phyloP scores from a whole-genome alignment of 92 coral and sea anemone species.

The Palythoa grandis region DNA sequence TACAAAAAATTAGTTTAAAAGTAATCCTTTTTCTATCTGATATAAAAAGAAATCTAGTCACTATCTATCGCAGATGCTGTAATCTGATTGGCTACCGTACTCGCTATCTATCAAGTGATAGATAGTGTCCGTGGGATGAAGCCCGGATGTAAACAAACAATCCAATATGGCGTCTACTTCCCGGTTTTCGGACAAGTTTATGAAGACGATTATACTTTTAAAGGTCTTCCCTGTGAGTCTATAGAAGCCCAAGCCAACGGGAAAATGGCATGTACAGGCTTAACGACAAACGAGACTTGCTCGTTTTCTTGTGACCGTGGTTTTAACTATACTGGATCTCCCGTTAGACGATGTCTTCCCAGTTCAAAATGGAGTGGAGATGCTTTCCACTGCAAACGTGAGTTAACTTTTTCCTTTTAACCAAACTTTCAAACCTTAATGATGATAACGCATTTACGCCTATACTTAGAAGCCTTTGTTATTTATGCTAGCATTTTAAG shows the following conservation, averaged over 20 bases:
- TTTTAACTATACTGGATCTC: slow-evolving; percentile 47
- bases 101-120: too few species aligned
- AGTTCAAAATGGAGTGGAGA: slow-evolving; percentile 51
- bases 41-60: too few species aligned
- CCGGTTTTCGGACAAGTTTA: too few species aligned
- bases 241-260: slow-evolving; percentile 46
- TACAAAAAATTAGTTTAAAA: background rate
- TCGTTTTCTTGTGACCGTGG: slow-evolving; percentile 52
- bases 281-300: slow-evolving; percentile 43
- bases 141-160: too few species aligned
- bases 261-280: slow-evolving; percentile 46
- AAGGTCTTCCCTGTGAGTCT: slow-evolving; percentile 55
- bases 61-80: too few species aligned
- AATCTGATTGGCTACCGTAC: too few species aligned
- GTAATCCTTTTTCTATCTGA: background rate
- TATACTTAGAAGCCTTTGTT: too few species aligned
- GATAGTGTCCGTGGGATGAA: too few species aligned
- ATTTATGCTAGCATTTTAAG: too few species aligned
- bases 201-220: background rate
- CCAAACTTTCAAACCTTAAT: too few species aligned
- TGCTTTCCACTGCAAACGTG: slow-evolving; percentile 42
- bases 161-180: too few species aligned
- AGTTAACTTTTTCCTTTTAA: background rate
- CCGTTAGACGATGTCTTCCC: slow-evolving; percentile 43
- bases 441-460: too few species aligned